Percentiles rank a stretch among this genome's conserved stretches.
Evolutionary conservation across 2,888 invertebrate genomes (phyloP).

Genomic region (Heliconius erato): DNA sequence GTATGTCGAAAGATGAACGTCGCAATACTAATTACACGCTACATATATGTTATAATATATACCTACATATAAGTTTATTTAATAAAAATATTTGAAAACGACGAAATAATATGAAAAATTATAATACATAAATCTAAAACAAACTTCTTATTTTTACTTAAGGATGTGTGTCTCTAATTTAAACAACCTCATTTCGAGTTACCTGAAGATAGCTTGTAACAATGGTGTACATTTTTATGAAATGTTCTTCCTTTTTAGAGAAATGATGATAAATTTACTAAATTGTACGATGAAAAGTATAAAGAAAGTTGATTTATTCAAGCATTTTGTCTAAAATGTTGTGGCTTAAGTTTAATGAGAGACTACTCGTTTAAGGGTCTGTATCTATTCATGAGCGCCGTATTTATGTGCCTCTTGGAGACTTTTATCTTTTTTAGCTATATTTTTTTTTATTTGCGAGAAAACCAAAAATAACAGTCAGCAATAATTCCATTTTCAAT

Average conservation of each 20-base stretch:
- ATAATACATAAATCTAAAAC: not conserved
- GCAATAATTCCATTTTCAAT: too few relatives aligned
- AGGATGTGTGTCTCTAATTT: not conserved
- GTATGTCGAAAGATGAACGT: too few relatives aligned
- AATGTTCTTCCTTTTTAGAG: not conserved
- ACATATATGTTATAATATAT: too few relatives aligned
- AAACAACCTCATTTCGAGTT: not conserved
- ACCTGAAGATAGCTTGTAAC: not conserved
- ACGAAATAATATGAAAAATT: not conserved
- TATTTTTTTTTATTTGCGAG: too few relatives aligned
- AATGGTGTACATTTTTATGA: not conserved
- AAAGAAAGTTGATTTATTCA: not conserved
- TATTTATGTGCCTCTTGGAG: not conserved
- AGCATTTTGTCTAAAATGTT: not conserved
- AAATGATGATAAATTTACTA: not conserved
- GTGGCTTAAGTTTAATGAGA: not conserved
- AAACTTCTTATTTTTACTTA: not conserved
- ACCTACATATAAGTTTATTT: too few relatives aligned
- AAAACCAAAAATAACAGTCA: too few relatives aligned
- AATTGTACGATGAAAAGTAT: not conserved
- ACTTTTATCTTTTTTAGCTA: not conserved
- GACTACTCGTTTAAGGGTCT: not conserved
- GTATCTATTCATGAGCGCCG: not conserved
- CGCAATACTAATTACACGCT: too few relatives aligned
- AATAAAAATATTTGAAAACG: too few relatives aligned